A percentile compares a stretch with the other conserved stretches of the same genome.
These are phyloP conservation scores for Rhinogobio ventralis DNA, from an alignment of 2,797 vertebrate genomes.

Conservation along the genomic window DNA sequence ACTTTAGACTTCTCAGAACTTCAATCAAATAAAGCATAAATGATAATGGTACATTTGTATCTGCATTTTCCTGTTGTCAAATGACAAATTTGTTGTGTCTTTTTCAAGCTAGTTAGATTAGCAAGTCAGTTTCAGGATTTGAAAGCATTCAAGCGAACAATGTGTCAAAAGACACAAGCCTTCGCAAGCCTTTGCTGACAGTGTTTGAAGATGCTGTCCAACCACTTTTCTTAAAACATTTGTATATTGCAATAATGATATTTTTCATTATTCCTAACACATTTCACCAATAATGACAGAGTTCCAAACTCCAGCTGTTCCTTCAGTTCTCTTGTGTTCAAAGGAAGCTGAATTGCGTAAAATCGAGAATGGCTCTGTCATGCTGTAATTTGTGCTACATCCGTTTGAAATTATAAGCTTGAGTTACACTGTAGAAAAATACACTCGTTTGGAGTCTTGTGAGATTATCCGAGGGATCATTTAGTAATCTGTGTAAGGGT, in stretches of 20 bases:
- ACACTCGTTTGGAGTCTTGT: not conserved
- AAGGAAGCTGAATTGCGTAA: not conserved
- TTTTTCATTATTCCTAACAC: not conserved
- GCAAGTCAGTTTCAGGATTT: not conserved
- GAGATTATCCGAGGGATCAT: slow-evolving; percentile 3
- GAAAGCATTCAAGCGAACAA: not conserved
- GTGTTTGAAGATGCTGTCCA: not conserved
- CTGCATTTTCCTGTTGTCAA: not conserved
- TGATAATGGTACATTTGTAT: not conserved
- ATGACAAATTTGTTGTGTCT: not conserved
- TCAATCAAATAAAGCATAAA: not conserved
- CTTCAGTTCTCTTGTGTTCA: not conserved
- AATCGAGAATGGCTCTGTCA: not conserved
- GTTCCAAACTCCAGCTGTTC: not conserved
- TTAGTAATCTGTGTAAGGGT: slow-evolving; percentile 11
- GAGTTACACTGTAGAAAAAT: slow-evolving; percentile 23
- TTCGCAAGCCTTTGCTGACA: not conserved
- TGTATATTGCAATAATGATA: not conserved
- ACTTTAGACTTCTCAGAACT: not conserved
- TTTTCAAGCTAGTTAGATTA: not conserved
- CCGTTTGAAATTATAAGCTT: not conserved
- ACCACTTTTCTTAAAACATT: not conserved
- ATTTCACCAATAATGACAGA: not conserved
- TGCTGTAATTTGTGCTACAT: slow-evolving; percentile 19
- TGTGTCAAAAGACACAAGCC: not conserved